Evolutionary conservation across 2,888 invertebrate species (phyloP).

Genomic region (Anodontia alba): DNA sequence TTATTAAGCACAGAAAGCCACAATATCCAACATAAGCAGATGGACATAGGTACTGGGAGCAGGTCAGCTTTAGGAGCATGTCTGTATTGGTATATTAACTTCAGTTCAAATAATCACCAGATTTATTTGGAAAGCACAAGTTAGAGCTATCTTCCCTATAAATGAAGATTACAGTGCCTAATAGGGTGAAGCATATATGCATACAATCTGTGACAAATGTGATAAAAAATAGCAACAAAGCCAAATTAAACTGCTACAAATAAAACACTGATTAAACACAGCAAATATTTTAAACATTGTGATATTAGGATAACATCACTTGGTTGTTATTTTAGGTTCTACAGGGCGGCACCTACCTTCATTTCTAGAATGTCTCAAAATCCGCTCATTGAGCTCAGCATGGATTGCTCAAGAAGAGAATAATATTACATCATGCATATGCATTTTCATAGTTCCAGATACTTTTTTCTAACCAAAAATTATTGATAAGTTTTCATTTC

Average conservation of each 20-base stretch:
- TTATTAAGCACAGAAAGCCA: too few species aligned
- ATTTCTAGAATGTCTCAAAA: not conserved
- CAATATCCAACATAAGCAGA: too few species aligned
- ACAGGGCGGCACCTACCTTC: constrained; percentile 8
- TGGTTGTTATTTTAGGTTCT: constrained; percentile 1
- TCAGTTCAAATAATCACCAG: too few species aligned
- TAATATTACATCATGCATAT: not conserved
- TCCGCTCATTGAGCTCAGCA: constrained; percentile 32
- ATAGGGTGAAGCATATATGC: not conserved
- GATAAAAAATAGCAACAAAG: not conserved
- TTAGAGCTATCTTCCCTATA: too few species aligned
- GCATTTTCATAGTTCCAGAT: too few species aligned
- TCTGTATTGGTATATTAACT: too few species aligned
- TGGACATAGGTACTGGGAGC: too few species aligned
- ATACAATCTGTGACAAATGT: not conserved
- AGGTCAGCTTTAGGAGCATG: too few species aligned
- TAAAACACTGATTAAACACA: constrained; percentile 6
- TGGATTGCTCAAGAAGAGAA: constrained; percentile 65
- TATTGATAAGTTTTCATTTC: too few species aligned
- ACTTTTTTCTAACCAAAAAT: too few species aligned
- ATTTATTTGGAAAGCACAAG: too few species aligned
- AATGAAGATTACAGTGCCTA: not conserved
- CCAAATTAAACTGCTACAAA: not conserved
- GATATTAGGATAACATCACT: constrained; percentile 3
- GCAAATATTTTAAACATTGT: not conserved